phyloP scores from a whole-genome alignment of 2,113 vertebrate species.

The Pseudonaja textilis region DNA sequence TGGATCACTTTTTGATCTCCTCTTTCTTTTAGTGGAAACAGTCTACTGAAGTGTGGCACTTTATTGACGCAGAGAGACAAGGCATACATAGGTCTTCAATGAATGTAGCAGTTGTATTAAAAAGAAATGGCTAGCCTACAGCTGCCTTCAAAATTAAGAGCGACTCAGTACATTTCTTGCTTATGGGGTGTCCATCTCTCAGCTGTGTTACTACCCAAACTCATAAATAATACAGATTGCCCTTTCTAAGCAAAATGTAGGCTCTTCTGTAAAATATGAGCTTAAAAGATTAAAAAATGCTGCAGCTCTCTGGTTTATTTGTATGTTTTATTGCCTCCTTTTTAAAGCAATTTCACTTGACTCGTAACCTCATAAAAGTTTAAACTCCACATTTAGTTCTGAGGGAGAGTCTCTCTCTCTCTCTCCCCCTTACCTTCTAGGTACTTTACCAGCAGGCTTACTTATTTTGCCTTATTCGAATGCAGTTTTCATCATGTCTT shows the following conservation, averaged over 20 bases:
- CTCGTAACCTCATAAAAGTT: not conserved
- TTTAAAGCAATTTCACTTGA: not conserved
- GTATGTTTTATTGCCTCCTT: not conserved
- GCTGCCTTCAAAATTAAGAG: not conserved
- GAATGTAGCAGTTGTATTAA: not conserved
- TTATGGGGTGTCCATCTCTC: not conserved
- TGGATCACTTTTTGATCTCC: not conserved
- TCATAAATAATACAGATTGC: not conserved
- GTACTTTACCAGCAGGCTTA: not conserved
- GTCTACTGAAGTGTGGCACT: not conserved
- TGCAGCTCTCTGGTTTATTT: not conserved
- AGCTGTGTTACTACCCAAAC: not conserved
- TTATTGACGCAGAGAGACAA: not conserved
- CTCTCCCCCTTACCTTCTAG: not conserved
- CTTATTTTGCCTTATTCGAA: not conserved
- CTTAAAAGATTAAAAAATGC: not conserved
- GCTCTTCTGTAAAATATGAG: not conserved
- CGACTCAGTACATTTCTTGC: not conserved
- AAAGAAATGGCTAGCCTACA: not conserved
- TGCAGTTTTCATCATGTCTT: not conserved
- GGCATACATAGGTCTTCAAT: not conserved
- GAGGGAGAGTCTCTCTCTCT: not conserved
- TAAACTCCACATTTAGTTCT: not conserved
- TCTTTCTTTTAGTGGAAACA: not conserved
- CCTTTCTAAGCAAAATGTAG: not conserved